Conservation (phyloP, 2,797 vertebrate genomes). For the Hemitrygon akajei region DNA sequence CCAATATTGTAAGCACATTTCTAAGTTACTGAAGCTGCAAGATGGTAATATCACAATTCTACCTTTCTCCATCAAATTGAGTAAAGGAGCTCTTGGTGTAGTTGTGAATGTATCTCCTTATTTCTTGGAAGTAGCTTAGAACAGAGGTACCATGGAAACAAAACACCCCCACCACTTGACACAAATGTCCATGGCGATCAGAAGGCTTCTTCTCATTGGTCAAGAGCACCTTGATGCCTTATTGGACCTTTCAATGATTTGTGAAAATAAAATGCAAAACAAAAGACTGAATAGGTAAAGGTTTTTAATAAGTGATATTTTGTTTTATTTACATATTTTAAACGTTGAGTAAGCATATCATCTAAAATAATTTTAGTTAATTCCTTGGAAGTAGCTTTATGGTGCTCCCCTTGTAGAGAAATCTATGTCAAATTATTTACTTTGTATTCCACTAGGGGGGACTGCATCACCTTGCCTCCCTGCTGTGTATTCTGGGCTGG, state of each 20-base stretch:
- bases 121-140: neutral
- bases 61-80: neutral
- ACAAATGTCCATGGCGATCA: neutral
- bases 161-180: neutral
- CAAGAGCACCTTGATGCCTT: neutral
- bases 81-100: neutral
- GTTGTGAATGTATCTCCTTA: neutral
- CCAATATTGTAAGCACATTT: neutral
- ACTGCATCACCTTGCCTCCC: neutral
- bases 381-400: neutral
- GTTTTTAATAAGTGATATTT: neutral
- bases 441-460: neutral
- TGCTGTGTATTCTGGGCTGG: neutral
- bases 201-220: neutral
- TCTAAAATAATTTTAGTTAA: neutral
- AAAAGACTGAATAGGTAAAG: neutral
- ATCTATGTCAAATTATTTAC: neutral
- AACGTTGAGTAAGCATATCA: neutral
- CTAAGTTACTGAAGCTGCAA: neutral
- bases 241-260: neutral
- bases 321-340: neutral
- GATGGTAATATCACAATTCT: conserved; percentile 1
- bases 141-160: neutral
- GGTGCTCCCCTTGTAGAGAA: neutral
- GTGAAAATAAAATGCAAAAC: neutral